Evolutionary conservation across 2,888 invertebrate species (phyloP).

Genomic region (Ernsta delagoae): DNA sequence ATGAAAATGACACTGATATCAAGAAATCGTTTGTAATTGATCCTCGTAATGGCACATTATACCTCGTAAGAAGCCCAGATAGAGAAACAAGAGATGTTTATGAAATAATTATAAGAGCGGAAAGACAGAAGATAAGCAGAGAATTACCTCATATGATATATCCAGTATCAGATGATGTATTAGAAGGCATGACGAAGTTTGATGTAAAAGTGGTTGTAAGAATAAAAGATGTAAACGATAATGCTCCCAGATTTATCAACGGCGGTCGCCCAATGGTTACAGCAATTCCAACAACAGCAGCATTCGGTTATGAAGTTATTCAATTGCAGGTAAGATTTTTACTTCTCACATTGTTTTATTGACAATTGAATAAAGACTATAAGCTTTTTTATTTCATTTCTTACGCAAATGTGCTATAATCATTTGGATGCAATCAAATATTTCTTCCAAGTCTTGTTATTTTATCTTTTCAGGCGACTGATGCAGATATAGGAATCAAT

Average conservation of each 20-base stretch:
- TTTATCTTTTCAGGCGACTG: slow-evolving; percentile 84
- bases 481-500: slow-evolving; percentile 90
- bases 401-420: too few relatives aligned
- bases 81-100: slow-evolving; percentile 89
- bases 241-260: slow-evolving; percentile 90
- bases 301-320: slow-evolving; percentile 92
- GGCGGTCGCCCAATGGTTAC: slow-evolving; percentile 92
- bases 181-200: slow-evolving; percentile 89
- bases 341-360: too few relatives aligned
- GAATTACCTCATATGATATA: slow-evolving; percentile 91
- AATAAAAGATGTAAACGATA: slow-evolving; percentile 93
- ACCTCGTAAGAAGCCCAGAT: slow-evolving; percentile 90
- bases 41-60: slow-evolving; percentile 90
- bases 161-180: slow-evolving; percentile 89
- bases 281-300: slow-evolving; percentile 92
- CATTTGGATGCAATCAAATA: too few relatives aligned
- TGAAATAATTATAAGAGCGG: slow-evolving; percentile 81
- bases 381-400: too few relatives aligned
- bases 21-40: slow-evolving; percentile 90
- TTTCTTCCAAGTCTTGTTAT: background rate
- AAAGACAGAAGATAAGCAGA: slow-evolving; percentile 85
- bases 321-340: slow-evolving; percentile 85
- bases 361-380: too few relatives aligned
- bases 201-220: slow-evolving; percentile 92
- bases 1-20: slow-evolving; percentile 84